Evolutionary conservation across 2,888 invertebrate species (phyloP).

Genomic region (Chymomyza procnemis): DNA sequence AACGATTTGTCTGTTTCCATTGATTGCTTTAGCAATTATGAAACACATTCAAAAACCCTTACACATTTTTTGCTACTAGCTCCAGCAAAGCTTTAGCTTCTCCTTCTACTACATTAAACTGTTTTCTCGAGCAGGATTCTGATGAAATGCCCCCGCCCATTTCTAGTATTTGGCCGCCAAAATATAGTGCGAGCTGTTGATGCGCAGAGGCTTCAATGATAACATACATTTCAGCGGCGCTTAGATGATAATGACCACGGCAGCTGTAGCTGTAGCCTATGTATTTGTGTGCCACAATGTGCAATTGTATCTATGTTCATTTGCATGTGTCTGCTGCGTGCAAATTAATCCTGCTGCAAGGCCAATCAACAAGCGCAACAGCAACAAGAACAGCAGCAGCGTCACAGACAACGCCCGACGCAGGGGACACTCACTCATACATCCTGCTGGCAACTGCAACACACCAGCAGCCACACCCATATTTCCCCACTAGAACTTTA

Average conservation of each 20-base stretch:
- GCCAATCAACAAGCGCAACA: background rate
- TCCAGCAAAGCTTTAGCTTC: background rate
- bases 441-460: background rate
- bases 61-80: too few relatives aligned
- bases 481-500: background rate
- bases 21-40: too few relatives aligned
- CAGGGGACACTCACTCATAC: background rate
- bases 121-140: background rate
- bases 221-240: background rate
- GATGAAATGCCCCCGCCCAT: conserved; percentile 11
- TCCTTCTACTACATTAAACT: too few relatives aligned
- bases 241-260: background rate
- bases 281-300: background rate
- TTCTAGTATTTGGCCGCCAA: conserved; percentile 16
- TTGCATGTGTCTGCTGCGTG: background rate
- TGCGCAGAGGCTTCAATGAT: conserved; percentile 2
- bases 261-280: background rate
- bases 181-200: conserved; percentile 4
- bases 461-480: background rate
- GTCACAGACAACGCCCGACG: background rate
- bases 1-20: too few relatives aligned
- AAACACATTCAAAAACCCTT: too few relatives aligned
- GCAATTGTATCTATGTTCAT: background rate
- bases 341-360: conserved; percentile 8
- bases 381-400: background rate